Conservation (phyloP, 1,140 invertebrate species). For the Drosophila ananassae region DNA sequence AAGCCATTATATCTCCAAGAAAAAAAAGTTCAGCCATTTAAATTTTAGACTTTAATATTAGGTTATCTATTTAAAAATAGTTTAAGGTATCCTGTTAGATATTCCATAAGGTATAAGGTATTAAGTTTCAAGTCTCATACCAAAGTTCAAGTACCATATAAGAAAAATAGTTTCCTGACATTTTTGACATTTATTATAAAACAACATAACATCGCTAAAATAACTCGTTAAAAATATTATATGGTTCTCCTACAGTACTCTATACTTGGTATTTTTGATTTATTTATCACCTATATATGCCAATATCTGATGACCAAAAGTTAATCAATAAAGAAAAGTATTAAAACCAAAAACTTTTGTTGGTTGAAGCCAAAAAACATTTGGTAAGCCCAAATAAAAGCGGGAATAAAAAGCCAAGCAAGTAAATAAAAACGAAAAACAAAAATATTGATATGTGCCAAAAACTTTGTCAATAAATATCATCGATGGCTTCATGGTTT, state of each 20-base stretch:
- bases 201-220: neutral
- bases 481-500: slow-evolving; percentile 51
- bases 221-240: neutral
- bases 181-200: too few relatives aligned
- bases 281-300: neutral
- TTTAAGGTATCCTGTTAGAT: too few relatives aligned
- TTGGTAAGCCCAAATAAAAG: slow-evolving; percentile 17
- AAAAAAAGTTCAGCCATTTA: too few relatives aligned
- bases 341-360: slow-evolving; percentile 17
- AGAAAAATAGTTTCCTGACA: too few relatives aligned
- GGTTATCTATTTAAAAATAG: too few relatives aligned
- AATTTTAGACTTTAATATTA: too few relatives aligned
- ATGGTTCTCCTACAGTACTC: neutral
- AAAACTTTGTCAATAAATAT: slow-evolving; percentile 74
- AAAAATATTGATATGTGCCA: slow-evolving; percentile 58
- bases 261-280: neutral
- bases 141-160: too few relatives aligned
- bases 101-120: too few relatives aligned
- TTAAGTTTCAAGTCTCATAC: too few relatives aligned
- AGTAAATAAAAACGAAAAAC: slow-evolving; percentile 47
- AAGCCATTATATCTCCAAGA: neutral
- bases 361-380: slow-evolving; percentile 9
- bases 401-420: slow-evolving; percentile 17
- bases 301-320: neutral
- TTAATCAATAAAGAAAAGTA: slow-evolving; percentile 18